Conservation (phyloP, 2,797 vertebrate species). For the Microtus californicus region DNA sequence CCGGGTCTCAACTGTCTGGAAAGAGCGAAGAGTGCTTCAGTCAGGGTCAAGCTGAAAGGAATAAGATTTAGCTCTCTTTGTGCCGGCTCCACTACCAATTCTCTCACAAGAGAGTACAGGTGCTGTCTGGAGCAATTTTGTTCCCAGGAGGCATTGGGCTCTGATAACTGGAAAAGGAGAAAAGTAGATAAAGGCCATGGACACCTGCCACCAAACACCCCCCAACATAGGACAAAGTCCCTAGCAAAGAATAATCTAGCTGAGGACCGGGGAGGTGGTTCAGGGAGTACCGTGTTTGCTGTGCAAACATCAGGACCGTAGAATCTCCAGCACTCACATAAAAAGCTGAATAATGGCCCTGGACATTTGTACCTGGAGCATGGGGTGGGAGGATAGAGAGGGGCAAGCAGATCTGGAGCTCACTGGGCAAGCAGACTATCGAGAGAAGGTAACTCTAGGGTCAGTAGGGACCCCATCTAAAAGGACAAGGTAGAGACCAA, state of each 20-base stretch:
- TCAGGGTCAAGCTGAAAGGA: background rate
- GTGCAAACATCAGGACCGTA: background rate
- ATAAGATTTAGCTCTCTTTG: background rate
- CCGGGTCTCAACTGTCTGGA: background rate
- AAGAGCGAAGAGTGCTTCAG: background rate
- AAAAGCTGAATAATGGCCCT: background rate
- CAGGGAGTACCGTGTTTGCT: background rate
- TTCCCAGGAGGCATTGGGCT: background rate
- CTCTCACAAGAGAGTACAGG: background rate
- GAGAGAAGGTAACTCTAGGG: background rate
- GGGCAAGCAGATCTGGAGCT: background rate
- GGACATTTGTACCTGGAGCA: background rate
- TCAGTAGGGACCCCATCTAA: background rate
- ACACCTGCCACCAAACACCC: background rate
- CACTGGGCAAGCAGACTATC: background rate
- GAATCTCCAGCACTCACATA: background rate
- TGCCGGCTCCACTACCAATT: background rate
- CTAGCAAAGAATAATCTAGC: background rate
- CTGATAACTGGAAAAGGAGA: background rate
- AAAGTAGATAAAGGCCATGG: background rate
- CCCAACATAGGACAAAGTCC: background rate
- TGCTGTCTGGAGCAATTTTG: background rate
- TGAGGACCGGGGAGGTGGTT: background rate
- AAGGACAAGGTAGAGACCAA: background rate
- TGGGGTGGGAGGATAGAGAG: background rate